phyloP scores from a whole-genome alignment of 1,140 invertebrate species.

The Pentalonia nigronervosa region DNA sequence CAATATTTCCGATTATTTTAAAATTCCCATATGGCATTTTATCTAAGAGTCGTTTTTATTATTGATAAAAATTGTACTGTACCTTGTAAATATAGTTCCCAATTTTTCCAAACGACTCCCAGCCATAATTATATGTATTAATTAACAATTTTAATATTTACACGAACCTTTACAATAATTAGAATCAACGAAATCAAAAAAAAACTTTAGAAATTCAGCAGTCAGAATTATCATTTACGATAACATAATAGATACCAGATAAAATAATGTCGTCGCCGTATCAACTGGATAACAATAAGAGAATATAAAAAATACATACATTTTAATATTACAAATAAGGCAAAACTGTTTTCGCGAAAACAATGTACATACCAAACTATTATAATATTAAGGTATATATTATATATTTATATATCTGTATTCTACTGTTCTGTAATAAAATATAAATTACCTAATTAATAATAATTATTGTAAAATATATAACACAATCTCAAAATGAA shows the following conservation, averaged over 20 bases:
- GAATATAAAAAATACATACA: not conserved
- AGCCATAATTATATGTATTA: slow-evolving; percentile 66
- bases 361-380: too few species aligned
- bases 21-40: not conserved
- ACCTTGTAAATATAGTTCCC: slow-evolving; percentile 75
- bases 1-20: slow-evolving; percentile 59
- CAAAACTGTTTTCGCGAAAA: not conserved
- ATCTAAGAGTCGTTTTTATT: not conserved
- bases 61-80: not conserved
- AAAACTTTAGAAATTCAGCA: not conserved
- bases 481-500: too few species aligned
- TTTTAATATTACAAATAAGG: not conserved
- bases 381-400: too few species aligned
- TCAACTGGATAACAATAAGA: not conserved
- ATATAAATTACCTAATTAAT: too few species aligned
- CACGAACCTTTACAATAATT: not conserved
- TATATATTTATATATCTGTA: too few species aligned
- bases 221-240: not conserved
- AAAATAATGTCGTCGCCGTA: not conserved
- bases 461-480: too few species aligned
- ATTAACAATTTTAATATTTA: not conserved
- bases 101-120: slow-evolving; percentile 75
- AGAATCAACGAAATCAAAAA: not conserved
- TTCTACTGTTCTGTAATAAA: too few species aligned
- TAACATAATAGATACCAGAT: not conserved